phyloP scores from a whole-genome alignment of 2,797 vertebrate genomes.

The Helarctos malayanus region DNA sequence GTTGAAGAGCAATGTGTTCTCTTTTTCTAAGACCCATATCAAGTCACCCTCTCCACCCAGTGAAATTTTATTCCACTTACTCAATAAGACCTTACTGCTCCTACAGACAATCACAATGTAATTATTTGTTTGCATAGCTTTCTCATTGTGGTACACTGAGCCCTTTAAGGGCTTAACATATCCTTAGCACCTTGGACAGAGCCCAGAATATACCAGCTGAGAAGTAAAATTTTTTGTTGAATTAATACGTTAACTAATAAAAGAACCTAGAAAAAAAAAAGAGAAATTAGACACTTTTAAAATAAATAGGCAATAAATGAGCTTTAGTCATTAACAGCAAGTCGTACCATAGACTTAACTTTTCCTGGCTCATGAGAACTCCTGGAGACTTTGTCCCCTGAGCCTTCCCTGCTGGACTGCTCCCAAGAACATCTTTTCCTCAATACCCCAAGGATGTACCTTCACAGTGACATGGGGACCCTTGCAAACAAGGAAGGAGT shows the following conservation, averaged over 20 bases:
- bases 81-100: background rate
- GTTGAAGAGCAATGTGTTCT: background rate
- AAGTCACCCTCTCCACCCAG: background rate
- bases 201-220: background rate
- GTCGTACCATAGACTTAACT: slow-evolving; percentile 18
- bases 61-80: background rate
- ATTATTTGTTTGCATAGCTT: background rate
- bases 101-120: background rate
- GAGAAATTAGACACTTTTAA: slow-evolving; percentile 32
- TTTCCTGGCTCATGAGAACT: slow-evolving; percentile 42
- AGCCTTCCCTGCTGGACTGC: slow-evolving; percentile 57
- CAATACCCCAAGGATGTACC: slow-evolving; percentile 58
- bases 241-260: background rate
- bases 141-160: background rate
- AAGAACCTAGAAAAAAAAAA: background rate
- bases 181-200: background rate
- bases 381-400: slow-evolving; percentile 60
- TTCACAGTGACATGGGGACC: slow-evolving; percentile 72
- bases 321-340: slow-evolving; percentile 48
- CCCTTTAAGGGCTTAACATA: background rate
- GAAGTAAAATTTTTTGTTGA: background rate
- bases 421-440: slow-evolving; percentile 76
- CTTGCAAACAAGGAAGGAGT: slow-evolving; percentile 64
- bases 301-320: slow-evolving; percentile 40
- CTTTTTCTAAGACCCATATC: background rate